Evolutionary conservation across 2,113 vertebrate species (phyloP), one percentile per base, ranked within the genome.

Genomic region (Dasyurus viverrinus): DNA sequence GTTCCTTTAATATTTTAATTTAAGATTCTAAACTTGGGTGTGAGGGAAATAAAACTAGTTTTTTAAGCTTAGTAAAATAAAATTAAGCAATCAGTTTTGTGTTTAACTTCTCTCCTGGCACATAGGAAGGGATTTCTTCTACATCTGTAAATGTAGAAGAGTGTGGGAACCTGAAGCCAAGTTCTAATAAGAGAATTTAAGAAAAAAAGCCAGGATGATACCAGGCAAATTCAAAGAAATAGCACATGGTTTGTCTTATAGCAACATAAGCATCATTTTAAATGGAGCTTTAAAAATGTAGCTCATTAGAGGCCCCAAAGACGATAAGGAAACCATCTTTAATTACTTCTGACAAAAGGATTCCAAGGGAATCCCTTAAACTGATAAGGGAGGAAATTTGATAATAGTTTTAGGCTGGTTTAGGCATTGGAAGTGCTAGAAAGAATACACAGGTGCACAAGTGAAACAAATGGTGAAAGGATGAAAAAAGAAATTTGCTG

Each of bases 1-100:
- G 36, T 92, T 91, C 89, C n/a, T 60, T 50, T 94, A 94, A 92
- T 36, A 93, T 95, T 76, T 96, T 46, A 96, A 96, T 95, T 95
- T 48, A 90, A 0, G 55, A 94, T 76, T 8, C 8, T 89, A 36
- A 36, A 93, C 91, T 93, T 53, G 92, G 90, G 42, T 0, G 25
- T 89, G 92, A 47, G 96, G 11, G 47, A 52, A 42, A 16, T 42
- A 95, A 93, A 94, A 10, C 3, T 92, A 57, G 89, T 60, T 52
- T 19, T 12, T 84, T 84, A 42, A 42, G 68, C 19, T 84, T 42
- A 84, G 60, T 76, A 76, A 76, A 47, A 76, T 95, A 92, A 76
- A 11, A n/a, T 1, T 47, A 93, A 95, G 57, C 54, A 96, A n/a
- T 90, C 53, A 26, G 36, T 23, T 53, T 6, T 95, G 90, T 89